These are phyloP conservation scores for Cyprinodon tularosa DNA, from an alignment of 2,113 vertebrate species.

Conservation along the genomic window DNA sequence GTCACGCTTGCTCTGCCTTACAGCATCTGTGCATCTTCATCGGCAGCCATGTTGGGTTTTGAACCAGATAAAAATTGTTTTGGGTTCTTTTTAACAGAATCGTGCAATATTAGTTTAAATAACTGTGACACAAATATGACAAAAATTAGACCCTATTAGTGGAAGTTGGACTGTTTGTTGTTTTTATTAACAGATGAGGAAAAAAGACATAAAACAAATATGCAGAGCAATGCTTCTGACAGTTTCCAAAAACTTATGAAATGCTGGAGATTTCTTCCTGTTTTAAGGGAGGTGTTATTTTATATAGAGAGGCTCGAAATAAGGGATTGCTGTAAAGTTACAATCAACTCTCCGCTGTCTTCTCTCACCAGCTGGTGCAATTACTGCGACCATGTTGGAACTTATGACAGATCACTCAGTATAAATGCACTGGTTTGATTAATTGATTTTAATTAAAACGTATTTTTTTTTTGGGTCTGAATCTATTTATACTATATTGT, in stretches of 20 bases:
- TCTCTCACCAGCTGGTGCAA: background rate
- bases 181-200: too few relatives aligned
- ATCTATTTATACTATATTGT: too few relatives aligned
- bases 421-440: too few relatives aligned
- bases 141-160: background rate
- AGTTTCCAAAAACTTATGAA: background rate
- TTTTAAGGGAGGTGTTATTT: background rate
- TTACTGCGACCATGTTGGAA: background rate
- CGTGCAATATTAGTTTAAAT: background rate
- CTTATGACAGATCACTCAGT: background rate
- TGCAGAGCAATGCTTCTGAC: background rate
- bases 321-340: too few relatives aligned
- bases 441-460: too few relatives aligned
- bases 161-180: background rate
- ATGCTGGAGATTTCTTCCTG: background rate
- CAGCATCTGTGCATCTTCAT: slow-evolving; percentile 2
- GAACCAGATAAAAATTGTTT: background rate
- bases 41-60: background rate
- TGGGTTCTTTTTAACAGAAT: background rate
- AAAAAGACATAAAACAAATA: too few relatives aligned
- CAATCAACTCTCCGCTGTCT: background rate
- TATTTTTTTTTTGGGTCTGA: too few relatives aligned
- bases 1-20: slow-evolving; percentile 20
- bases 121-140: background rate
- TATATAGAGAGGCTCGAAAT: background rate